These are phyloP conservation scores for Cliona cf. orientalis DNA, from an alignment of 37 sponge, comb jelly and placozoan species.

Conservation along the genomic window DNA sequence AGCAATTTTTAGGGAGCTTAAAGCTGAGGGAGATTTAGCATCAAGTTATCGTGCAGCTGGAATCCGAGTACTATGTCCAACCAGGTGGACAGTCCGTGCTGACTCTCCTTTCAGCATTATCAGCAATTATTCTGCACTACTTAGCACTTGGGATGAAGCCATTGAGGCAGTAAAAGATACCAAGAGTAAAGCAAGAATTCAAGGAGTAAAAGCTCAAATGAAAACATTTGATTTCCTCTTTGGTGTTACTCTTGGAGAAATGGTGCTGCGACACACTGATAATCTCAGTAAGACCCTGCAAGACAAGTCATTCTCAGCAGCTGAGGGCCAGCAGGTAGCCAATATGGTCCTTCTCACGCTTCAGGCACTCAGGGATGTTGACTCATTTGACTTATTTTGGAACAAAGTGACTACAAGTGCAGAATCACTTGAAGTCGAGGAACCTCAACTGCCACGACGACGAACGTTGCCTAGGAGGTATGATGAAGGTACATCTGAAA, in stretches of 20 bases:
- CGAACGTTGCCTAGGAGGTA: conserved; percentile 17
- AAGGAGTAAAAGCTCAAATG: conserved; percentile 50
- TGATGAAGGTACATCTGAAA: conserved; percentile 5
- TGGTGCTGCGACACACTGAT: conserved; percentile 17
- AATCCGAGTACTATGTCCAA: conserved; percentile 65
- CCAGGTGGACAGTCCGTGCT: conserved; percentile 64
- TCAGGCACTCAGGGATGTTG: conserved; percentile 1
- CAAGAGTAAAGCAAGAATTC: conserved; percentile 40
- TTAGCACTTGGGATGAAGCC: conserved; percentile 55
- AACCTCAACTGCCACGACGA: conserved; percentile 32
- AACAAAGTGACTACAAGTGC: conserved; percentile 1
- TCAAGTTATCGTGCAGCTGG: conserved; percentile 34
- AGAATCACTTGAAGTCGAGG: background rate
- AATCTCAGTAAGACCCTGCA: conserved; percentile 29
- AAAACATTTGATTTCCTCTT: conserved; percentile 49
- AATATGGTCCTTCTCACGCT: conserved; percentile 5
- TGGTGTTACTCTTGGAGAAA: conserved; percentile 12
- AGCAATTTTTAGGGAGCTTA: conserved; percentile 41
- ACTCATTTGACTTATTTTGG: conserved; percentile 22
- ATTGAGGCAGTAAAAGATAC: conserved; percentile 34
- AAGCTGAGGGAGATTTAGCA: conserved; percentile 7
- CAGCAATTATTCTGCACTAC: conserved; percentile 34
- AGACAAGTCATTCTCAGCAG: conserved; percentile 6
- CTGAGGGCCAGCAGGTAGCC: conserved; percentile 24
- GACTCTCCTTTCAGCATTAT: conserved; percentile 42